Percentiles rank a stretch among this genome's conserved stretches.
Conservation (phyloP, 2,888 invertebrate genomes). For the Augochlorella aurata region DNA sequence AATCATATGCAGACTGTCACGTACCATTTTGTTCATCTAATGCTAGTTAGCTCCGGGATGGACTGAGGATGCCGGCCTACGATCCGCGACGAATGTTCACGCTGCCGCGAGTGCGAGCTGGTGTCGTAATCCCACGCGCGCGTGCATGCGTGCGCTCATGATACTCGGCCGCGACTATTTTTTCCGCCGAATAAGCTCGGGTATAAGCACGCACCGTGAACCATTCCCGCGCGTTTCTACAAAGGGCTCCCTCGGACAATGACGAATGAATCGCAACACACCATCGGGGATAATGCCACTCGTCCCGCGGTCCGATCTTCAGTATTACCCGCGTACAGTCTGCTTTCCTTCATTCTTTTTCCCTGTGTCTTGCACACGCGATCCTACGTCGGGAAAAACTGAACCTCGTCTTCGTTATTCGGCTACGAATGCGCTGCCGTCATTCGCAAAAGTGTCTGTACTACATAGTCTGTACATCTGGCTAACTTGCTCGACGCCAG, state of each 20-base stretch:
- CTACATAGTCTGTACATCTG: neutral
- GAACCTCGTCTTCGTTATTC: slow-evolving; percentile 22
- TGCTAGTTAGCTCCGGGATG: neutral
- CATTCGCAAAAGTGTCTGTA: neutral
- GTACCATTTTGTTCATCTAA: neutral
- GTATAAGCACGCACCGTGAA: slow-evolving; percentile 35
- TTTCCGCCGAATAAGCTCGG: slow-evolving; percentile 48
- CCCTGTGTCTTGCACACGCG: slow-evolving; percentile 17
- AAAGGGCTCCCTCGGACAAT: slow-evolving; percentile 63
- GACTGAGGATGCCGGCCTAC: neutral
- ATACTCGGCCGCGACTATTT: slow-evolving; percentile 42
- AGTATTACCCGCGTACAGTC: slow-evolving; percentile 30
- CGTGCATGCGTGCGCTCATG: slow-evolving; percentile 36
- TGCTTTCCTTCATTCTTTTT: slow-evolving; percentile 35
- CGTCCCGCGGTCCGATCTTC: slow-evolving; percentile 48
- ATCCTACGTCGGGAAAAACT: slow-evolving; percentile 36
- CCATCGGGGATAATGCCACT: slow-evolving; percentile 56
- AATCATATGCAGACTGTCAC: too few relatives aligned
- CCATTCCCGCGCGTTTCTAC: slow-evolving; percentile 55
- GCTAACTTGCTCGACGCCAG: neutral
- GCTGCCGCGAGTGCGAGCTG: slow-evolving; percentile 11
- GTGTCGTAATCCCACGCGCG: slow-evolving; percentile 33
- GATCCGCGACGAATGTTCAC: slow-evolving; percentile 35
- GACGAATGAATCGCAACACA: slow-evolving; percentile 63
- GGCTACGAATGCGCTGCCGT: neutral